Conservation (phyloP, 2,888 invertebrate genomes). For the Pterostichus madidus region DNA sequence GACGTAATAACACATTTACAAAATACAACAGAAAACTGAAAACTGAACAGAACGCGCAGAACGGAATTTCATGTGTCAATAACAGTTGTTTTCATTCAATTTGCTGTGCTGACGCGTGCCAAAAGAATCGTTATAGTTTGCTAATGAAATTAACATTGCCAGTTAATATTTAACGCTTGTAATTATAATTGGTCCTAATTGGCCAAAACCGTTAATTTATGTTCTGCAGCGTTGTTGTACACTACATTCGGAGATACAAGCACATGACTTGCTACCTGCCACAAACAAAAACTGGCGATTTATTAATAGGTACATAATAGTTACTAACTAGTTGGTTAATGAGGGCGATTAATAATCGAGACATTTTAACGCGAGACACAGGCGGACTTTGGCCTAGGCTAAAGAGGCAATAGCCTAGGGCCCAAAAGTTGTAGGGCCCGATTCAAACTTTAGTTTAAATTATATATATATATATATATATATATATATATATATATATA, state of each 20-base stretch:
- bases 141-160: conserved; percentile 55
- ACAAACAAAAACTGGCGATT: too few relatives aligned
- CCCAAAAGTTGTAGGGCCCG: too few relatives aligned
- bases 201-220: conserved; percentile 61
- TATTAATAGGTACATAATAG: too few relatives aligned
- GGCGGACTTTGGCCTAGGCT: too few relatives aligned
- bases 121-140: conserved; percentile 57
- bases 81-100: conserved; percentile 28
- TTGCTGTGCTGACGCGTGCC: conserved; percentile 38
- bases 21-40: neutral
- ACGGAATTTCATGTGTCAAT: conserved; percentile 29
- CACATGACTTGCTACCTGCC: neutral
- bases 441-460: too few relatives aligned
- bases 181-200: conserved; percentile 58
- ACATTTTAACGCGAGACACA: too few relatives aligned
- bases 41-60: neutral
- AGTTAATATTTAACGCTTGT: conserved; percentile 59
- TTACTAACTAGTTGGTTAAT: too few relatives aligned
- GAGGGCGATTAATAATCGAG: too few relatives aligned
- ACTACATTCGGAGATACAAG: neutral
- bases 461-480: too few relatives aligned
- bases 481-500: too few relatives aligned
- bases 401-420: too few relatives aligned
- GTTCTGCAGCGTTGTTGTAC: conserved; percentile 39
- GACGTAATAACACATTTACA: conserved; percentile 9